A percentile compares a stretch with the other conserved stretches of the same genome.
Conservation (phyloP, 2,888 invertebrate genomes). For the Phengaris arion region DNA sequence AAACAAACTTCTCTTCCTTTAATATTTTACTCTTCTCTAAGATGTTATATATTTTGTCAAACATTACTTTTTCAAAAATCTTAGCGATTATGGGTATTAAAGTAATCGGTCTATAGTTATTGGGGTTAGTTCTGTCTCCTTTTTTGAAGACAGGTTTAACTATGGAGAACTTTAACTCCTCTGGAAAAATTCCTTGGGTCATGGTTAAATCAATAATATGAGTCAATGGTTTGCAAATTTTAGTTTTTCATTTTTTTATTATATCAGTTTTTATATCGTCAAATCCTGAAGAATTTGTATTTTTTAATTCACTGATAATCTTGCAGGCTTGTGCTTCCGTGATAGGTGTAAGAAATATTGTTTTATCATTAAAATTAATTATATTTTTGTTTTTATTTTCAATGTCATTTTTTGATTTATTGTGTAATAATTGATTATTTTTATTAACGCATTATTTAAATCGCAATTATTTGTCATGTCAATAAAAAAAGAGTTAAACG, state of each 20-base stretch:
- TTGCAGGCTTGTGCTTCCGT: background rate
- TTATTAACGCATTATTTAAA: background rate
- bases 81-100: too few species aligned
- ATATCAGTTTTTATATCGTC: too few species aligned
- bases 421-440: background rate
- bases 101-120: background rate
- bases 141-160: conserved; percentile 23
- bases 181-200: conserved; percentile 3
- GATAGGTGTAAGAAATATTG: background rate
- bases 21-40: background rate
- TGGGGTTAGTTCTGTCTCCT: background rate
- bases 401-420: background rate
- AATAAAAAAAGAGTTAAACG: background rate
- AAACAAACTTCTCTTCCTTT: conserved; percentile 4
- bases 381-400: background rate
- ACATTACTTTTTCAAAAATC: conserved; percentile 1
- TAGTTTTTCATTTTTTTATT: background rate
- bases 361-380: background rate
- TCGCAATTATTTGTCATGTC: background rate
- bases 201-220: conserved; percentile 6
- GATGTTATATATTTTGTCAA: conserved; percentile 4
- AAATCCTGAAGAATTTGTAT: conserved; percentile 12
- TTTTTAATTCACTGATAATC: background rate
- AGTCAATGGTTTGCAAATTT: background rate
- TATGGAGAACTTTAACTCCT: conserved; percentile 10